Base-by-base conservation (phyloP, 2,797 vertebrate species). In the Pelodytes ibericus region DNA sequence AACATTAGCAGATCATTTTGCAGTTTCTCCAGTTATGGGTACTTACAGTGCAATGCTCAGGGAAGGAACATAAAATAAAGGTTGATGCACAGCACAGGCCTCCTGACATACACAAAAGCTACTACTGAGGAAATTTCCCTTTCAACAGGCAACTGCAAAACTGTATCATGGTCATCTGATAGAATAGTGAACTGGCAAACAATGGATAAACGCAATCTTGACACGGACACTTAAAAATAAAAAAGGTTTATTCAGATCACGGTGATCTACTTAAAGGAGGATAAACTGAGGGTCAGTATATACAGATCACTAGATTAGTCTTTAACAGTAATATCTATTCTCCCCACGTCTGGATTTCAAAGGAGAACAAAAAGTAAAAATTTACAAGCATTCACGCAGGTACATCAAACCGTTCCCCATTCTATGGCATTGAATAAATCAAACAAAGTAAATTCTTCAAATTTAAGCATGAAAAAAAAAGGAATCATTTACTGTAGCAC, bases 21-120 rank as follows among this genome's bases (percentile, higher is more conserved):
- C 90, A 92, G 90, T 91, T 91, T 88, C 91, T 90, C 90, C 83
- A 91, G 91, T 94, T 91, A 91, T 89, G 94, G 93, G 96, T 99
- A 99, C 98, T 98, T 98, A 98, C 97, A 98, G 95, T 93, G 94
- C 93, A 95, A 90, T 92, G 91, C 92, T 93, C 92, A 90, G 90
- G 92, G 92, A 93, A 95, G 94, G 93, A 94, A 92, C 91, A 93
- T 91, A 95, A n/a, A 51, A 91, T 95, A 94, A 94, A 90, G 94
- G 96, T 93, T 92, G 95, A 93, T 87, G 93, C 91, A 95, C 93
- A 93, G 95, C 94, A 94, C 92, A 94, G 93, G 92, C 94, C 94
- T 94, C 92, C 92, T 93, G 93, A 95, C 90, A 92, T 94, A 94
- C 96, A 96, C 86, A 96, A 92, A n/a, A 94, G 90, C 95, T 97